Percentiles rank a stretch among this genome's conserved stretches.
Evolutionary conservation across 2,888 invertebrate species (phyloP).

Genomic region (Heliconius aoede): DNA sequence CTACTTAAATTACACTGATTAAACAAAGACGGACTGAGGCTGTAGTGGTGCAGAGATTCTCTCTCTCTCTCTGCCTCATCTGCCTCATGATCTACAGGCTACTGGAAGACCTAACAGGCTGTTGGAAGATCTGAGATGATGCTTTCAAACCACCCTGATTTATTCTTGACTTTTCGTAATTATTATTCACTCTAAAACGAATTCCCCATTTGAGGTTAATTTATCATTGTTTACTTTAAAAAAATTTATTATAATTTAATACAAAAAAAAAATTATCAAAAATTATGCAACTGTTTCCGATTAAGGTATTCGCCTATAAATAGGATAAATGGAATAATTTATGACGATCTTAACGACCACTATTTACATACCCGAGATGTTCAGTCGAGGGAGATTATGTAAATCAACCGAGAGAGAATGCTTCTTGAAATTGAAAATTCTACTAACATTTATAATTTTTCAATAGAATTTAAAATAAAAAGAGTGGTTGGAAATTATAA

Average conservation of each 20-base stretch:
- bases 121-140: too few relatives aligned
- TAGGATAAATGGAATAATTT: conserved; percentile 23
- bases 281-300: conserved; percentile 5
- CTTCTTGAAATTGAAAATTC: conserved; percentile 29
- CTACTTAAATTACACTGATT: too few relatives aligned
- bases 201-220: not conserved
- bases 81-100: too few relatives aligned
- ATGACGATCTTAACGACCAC: conserved; percentile 37
- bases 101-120: too few relatives aligned
- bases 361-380: conserved; percentile 34
- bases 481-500: not conserved
- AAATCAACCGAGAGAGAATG: conserved; percentile 43
- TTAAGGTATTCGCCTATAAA: not conserved
- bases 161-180: too few relatives aligned
- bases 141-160: too few relatives aligned
- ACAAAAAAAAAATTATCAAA: not conserved
- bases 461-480: not conserved
- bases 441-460: conserved; percentile 27
- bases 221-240: not conserved
- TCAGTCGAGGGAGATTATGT: conserved; percentile 40
- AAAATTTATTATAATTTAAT: not conserved
- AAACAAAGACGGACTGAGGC: too few relatives aligned
- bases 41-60: too few relatives aligned
- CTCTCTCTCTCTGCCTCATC: too few relatives aligned
- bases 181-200: not conserved